Base-by-base conservation (phyloP, 92 coral and sea anemone genomes). In the Bergia sp. region DNA sequence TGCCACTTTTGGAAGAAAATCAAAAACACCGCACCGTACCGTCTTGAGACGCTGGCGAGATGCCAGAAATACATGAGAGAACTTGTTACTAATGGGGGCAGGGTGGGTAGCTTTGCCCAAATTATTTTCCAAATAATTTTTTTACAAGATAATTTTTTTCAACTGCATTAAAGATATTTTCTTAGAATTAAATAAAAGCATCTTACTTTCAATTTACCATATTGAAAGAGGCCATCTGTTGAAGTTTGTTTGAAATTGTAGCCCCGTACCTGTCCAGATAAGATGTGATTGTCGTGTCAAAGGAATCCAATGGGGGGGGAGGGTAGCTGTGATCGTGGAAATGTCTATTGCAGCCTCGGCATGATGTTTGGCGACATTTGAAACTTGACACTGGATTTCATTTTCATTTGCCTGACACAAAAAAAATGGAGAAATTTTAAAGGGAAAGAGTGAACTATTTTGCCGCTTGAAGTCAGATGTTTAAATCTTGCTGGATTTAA, bases 1-100 rank as follows among this genome's bases (percentile, higher is more conserved):
- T 86, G 73, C 72, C 89, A 82, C 85, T 71, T 88, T 89, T 94
- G 96, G 96, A 94, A 91, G 91, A 79, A 91, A 94, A 93, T 94
- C 96, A 94, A 94, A 92, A 89, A 84, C 78, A 74, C 79, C 79
- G 65, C 61, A 64, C 58, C 69, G 69, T 13, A 16, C 29, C 12
- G 69, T 0, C 12, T 49, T 66, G 57, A 82, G 57, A 49, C 45
- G 13, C 15, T 37, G 87, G 87, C 87, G 77, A 44, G 79, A 84
- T 84, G 87, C 87, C 87, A 84, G 79, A 71, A 84, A 84, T 84
- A 84, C 45, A 44, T 5, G 29, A 43, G 64, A 71, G 79, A 69
- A 23, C 3, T 44, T 69, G 43, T 7, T 45, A 72, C 64, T 82
- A 16, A 37, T n/a, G 11, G 15, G 0, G 47, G 87, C 45, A 13